Evolutionary conservation across 2,888 invertebrate genomes (phyloP).

Genomic region (Chaetoderma sp.): DNA sequence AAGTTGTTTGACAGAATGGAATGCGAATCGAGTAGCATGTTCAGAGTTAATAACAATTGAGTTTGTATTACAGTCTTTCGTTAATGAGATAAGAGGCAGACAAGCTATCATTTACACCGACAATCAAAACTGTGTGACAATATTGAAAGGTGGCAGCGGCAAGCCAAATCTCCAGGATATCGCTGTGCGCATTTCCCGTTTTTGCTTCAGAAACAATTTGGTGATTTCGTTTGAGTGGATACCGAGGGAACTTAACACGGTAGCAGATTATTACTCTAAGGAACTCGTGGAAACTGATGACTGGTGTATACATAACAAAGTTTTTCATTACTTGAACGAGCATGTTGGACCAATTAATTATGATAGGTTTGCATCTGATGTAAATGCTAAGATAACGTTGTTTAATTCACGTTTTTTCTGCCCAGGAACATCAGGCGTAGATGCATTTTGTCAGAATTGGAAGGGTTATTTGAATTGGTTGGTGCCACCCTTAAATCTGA

Average conservation of each 20-base stretch:
- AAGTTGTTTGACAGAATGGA: too few relatives aligned
- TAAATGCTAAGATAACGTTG: constrained; percentile 6
- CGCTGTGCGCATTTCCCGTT: neutral
- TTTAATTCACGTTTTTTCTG: constrained; percentile 15
- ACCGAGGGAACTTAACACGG: constrained; percentile 2
- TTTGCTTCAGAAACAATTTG: neutral
- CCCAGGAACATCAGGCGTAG: neutral
- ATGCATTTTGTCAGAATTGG: constrained; percentile 18
- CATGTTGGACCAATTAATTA: too few relatives aligned
- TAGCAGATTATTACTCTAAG: neutral
- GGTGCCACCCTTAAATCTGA: constrained; percentile 7
- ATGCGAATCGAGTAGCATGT: too few relatives aligned
- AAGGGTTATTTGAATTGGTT: constrained; percentile 8
- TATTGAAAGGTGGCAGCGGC: constrained; percentile 4
- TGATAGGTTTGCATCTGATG: constrained; percentile 10
- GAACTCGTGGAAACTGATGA: too few relatives aligned
- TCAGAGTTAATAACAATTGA: too few relatives aligned
- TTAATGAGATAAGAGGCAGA: neutral
- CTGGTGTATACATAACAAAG: too few relatives aligned
- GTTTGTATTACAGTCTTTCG: neutral
- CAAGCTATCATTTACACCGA: constrained; percentile 1
- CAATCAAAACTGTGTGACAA: constrained; percentile 9
- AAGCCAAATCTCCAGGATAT: neutral
- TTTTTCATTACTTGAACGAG: too few relatives aligned
- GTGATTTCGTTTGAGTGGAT: constrained; percentile 2